phyloP scores from a whole-genome alignment of 2,797 vertebrate genomes.

The Setipinna tenuifilis region DNA sequence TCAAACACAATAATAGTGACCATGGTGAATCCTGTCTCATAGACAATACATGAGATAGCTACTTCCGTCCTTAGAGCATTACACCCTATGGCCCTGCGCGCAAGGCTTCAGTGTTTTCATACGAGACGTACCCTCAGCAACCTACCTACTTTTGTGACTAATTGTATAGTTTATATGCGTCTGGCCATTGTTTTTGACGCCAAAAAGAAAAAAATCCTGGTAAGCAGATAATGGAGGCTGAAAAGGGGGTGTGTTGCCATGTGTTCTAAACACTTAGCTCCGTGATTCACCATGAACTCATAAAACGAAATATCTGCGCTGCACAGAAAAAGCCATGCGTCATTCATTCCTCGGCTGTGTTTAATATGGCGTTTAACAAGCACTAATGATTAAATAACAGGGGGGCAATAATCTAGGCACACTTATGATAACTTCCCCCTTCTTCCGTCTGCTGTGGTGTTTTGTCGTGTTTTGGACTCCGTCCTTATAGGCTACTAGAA shows the following conservation, averaged over 20 bases:
- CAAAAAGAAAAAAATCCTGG: neutral
- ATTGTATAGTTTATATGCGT: neutral
- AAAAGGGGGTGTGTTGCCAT: constrained; percentile 13
- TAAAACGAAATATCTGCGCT: constrained; percentile 9
- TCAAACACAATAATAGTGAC: constrained; percentile 8
- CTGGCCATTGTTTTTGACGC: neutral
- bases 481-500: neutral
- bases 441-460: constrained; percentile 43
- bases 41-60: constrained; percentile 21
- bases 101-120: constrained; percentile 5
- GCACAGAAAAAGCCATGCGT: constrained; percentile 23
- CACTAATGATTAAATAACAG: constrained; percentile 15
- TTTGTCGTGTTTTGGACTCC: constrained; percentile 32
- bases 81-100: neutral
- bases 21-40: neutral
- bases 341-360: constrained; percentile 20
- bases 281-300: constrained; percentile 22
- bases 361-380: constrained; percentile 22
- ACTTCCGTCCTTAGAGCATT: constrained; percentile 6
- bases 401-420: neutral
- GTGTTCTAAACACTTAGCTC: constrained; percentile 9
- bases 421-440: constrained; percentile 37
- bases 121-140: neutral
- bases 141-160: neutral
- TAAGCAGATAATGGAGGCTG: neutral